These are phyloP conservation scores for Galemys pyrenaicus DNA, from an alignment of 2,113 vertebrate genomes.

Conservation along the genomic window DNA sequence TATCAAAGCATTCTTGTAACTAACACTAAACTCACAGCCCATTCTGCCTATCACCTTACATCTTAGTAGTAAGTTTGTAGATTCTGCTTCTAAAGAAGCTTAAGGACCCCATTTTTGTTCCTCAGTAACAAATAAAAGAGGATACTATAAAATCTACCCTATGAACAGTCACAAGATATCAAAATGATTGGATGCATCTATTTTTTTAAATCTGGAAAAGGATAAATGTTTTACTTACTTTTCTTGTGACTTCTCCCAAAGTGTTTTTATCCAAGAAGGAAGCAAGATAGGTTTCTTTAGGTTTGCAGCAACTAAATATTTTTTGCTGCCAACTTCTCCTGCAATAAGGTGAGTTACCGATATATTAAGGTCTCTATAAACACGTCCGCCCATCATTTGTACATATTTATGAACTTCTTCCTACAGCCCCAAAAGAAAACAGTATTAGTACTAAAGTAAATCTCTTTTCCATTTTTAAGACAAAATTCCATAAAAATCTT, in stretches of 20 bases:
- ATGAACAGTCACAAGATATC: not conserved
- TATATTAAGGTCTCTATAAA: slow-evolving; percentile 93
- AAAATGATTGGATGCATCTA: not conserved
- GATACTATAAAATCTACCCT: not conserved
- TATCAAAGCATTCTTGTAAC: not conserved
- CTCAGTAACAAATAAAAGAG: slow-evolving; percentile 26
- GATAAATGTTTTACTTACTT: slow-evolving; percentile 84
- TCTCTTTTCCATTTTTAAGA: not conserved
- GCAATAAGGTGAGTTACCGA: slow-evolving; percentile 97
- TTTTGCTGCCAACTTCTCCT: slow-evolving; percentile 98
- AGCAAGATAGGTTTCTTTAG: slow-evolving; percentile 94
- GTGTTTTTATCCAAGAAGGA: slow-evolving; percentile 92
- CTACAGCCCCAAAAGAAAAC: slow-evolving; percentile 81
- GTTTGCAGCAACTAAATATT: slow-evolving; percentile 96
- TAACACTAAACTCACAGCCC: not conserved
- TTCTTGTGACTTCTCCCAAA: slow-evolving; percentile 95
- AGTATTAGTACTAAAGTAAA: slow-evolving; percentile 12
- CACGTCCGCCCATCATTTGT: slow-evolving; percentile 95
- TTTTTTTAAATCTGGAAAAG: slow-evolving; percentile 55
- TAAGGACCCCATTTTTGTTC: not conserved
- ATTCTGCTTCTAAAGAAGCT: not conserved
- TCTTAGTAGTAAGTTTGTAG: not conserved
- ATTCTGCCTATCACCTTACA: not conserved
- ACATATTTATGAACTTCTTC: slow-evolving; percentile 94
- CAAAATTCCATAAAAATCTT: not conserved